Evolutionary conservation across 2,888 invertebrate genomes (phyloP).

Genomic region (Keiferia lycopersicella): DNA sequence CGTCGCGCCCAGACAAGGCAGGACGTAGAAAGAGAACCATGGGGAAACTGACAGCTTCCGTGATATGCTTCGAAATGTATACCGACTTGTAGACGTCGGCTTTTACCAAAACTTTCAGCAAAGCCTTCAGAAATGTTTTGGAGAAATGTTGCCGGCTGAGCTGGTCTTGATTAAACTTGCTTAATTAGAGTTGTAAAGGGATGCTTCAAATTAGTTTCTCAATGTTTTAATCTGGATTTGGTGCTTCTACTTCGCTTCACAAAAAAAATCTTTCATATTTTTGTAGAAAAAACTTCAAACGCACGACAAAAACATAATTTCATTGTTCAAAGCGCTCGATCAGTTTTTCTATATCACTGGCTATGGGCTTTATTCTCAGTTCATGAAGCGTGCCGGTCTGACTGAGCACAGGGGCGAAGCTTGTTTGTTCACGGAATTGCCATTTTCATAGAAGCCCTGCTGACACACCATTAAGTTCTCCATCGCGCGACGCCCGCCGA

Average conservation of each 20-base stretch:
- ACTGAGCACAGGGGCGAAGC: constrained; percentile 41
- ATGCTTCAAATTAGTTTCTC: not conserved
- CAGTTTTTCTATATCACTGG: constrained; percentile 39
- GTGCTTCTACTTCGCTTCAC: too few species aligned
- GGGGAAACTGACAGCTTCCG: not conserved
- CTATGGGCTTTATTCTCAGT: constrained; percentile 55
- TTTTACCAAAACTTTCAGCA: constrained; percentile 1
- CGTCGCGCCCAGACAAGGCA: not conserved
- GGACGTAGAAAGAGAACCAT: not conserved
- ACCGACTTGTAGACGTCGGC: constrained; percentile 2
- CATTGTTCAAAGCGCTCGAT: constrained; percentile 12
- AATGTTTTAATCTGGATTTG: not conserved
- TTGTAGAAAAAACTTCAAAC: constrained; percentile 2
- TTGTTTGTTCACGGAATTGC: constrained; percentile 62
- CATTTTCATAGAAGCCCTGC: constrained; percentile 57
- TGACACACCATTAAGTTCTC: constrained; percentile 49
- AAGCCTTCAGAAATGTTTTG: constrained; percentile 8
- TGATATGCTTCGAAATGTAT: not conserved
- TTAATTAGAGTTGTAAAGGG: not conserved
- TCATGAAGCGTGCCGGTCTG: constrained; percentile 54
- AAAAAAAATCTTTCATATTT: not conserved
- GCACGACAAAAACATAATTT: constrained; percentile 6
- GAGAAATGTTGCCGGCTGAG: not conserved
- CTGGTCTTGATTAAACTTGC: not conserved
- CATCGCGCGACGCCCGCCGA: too few species aligned